These are phyloP conservation scores for Paramuricea clavata DNA, from an alignment of 92 coral and sea anemone genomes.

Conservation along the genomic window DNA sequence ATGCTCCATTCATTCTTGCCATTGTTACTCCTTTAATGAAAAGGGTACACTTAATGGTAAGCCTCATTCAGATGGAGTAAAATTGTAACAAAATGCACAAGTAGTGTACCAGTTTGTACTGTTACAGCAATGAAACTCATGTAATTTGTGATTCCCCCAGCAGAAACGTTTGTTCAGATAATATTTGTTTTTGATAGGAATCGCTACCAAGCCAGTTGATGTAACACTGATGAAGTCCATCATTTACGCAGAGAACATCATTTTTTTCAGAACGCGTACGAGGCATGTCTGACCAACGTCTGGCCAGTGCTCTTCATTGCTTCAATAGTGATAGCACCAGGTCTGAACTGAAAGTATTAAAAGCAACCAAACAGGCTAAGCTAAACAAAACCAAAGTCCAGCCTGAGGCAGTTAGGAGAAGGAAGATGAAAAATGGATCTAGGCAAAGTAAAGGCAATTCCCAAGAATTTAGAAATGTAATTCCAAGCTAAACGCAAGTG, in stretches of 20 bases:
- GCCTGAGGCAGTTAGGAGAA: conserved; percentile 39
- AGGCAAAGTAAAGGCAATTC: conserved; percentile 33
- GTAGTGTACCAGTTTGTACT: no score
- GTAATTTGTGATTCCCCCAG: no score
- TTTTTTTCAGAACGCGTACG: conserved; percentile 14
- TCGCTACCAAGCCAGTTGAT: no score
- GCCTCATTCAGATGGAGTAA: no score
- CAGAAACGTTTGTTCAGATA: no score
- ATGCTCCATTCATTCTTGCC: conserved; percentile 14
- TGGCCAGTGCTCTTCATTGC: conserved; percentile 38
- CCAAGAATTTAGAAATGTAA: conserved; percentile 3
- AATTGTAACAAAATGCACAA: no score
- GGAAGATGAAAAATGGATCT: conserved; percentile 23
- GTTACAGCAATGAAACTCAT: no score
- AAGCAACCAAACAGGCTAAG: conserved; percentile 19
- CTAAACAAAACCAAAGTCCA: conserved; percentile 34
- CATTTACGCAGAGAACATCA: no score
- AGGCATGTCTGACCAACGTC: conserved; percentile 2
- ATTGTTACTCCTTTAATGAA: conserved; percentile 39
- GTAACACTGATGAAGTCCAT: conserved; percentile 30
- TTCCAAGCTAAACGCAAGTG: conserved; percentile 30
- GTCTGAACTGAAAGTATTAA: background rate
- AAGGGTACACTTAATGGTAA: conserved; percentile 29
- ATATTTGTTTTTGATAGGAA: no score
- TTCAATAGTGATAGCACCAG: conserved; percentile 11